A percentile compares a stretch with the other conserved stretches of the same genome.
These are phyloP conservation scores for Drosophila glabriapex DNA, from an alignment of 2,888 invertebrate genomes.

Conservation along the genomic window DNA sequence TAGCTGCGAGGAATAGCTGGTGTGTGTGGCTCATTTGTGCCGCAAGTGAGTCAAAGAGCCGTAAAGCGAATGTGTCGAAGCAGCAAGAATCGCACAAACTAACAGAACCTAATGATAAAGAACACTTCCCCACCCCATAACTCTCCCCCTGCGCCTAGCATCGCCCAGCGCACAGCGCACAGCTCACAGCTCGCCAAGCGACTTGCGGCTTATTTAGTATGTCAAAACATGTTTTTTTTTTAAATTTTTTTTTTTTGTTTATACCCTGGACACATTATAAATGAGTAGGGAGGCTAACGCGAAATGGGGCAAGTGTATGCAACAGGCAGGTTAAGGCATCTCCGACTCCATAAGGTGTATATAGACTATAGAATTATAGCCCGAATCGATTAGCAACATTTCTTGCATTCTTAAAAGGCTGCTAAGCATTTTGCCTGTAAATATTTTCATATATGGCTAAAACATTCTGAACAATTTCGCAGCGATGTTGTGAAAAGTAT, in stretches of 20 bases:
- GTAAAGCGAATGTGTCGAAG: constrained; percentile 76
- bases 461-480: background rate
- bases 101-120: constrained; percentile 82
- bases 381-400: background rate
- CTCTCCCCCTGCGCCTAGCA: background rate
- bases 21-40: constrained; percentile 61
- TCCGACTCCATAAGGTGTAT: background rate
- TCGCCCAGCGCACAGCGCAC: background rate
- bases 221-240: constrained; percentile 75
- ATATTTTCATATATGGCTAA: background rate
- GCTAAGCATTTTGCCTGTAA: background rate
- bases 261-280: background rate
- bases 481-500: background rate
- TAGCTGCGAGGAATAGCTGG: background rate
- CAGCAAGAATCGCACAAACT: constrained; percentile 75
- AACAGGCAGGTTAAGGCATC: background rate
- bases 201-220: constrained; percentile 80
- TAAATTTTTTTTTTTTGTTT: background rate
- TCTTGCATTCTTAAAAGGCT: background rate
- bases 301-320: background rate
- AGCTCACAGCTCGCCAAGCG: constrained; percentile 16
- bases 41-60: constrained; percentile 78
- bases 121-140: constrained; percentile 34
- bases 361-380: background rate
- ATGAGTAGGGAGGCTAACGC: no score